phyloP scores from a whole-genome alignment of 2,797 vertebrate genomes.

The Bovichtus variegatus region DNA sequence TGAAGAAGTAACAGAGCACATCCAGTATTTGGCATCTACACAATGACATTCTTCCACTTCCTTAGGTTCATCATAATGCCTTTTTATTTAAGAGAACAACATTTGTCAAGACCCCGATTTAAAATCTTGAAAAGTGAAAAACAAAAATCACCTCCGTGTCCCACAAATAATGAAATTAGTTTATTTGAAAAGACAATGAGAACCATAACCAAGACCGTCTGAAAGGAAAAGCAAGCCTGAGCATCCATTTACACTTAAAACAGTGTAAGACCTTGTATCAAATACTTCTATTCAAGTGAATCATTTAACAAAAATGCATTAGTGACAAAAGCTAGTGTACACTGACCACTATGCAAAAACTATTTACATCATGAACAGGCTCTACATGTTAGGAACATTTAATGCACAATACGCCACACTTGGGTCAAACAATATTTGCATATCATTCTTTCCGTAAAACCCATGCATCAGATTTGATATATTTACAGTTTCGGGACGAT shows the following conservation, averaged over 20 bases:
- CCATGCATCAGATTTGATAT: background rate
- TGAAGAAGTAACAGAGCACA: constrained; percentile 22
- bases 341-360: constrained; percentile 14
- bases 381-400: constrained; percentile 23
- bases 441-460: constrained; percentile 31
- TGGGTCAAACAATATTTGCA: constrained; percentile 46
- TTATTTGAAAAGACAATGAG: constrained; percentile 48
- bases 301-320: constrained; percentile 47
- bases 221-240: constrained; percentile 53
- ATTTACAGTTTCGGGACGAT: constrained; percentile 29
- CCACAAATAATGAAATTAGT: constrained; percentile 39
- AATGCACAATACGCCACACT: constrained; percentile 27
- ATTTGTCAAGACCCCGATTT: background rate
- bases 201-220: constrained; percentile 29
- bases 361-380: constrained; percentile 57
- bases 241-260: constrained; percentile 80
- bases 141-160: constrained; percentile 5
- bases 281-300: constrained; percentile 54
- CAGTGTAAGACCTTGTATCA: constrained; percentile 74
- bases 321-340: constrained; percentile 42
- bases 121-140: background rate
- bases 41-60: background rate
- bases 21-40: constrained; percentile 24
- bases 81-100: background rate
- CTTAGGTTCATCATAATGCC: background rate